Base-by-base conservation (phyloP, 2,113 vertebrate species). In the Lepidothrix coronata region DNA sequence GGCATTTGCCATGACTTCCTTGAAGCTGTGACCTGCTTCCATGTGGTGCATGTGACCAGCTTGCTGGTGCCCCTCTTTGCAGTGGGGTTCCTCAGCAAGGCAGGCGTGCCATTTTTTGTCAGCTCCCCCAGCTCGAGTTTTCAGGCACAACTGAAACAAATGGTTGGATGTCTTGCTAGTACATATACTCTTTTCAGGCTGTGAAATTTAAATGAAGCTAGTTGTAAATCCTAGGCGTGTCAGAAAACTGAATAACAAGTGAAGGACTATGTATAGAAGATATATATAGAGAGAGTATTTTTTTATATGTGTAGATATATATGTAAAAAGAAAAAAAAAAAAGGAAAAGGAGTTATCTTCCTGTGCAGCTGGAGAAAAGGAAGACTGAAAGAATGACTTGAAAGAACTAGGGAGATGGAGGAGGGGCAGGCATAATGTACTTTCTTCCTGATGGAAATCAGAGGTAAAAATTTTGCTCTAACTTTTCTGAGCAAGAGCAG, bases 91-190 rank as follows among this genome's bases (percentile, higher is more conserved):
- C 44, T 58, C 55, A 21, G 57, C 61, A 63, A 48, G 43, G 35
- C 35, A 33, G 44, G 6, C 0, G 14, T 31, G 6, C 35, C 59
- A 25, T 33, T 18, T n/a, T 28, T 2, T 0, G 0, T 25, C 4
- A 0, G 43, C n/a, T 54, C 46, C 41, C 39, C 14, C 55, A 54
- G 25, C 63, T 59, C 0, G 0, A 44, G 44, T 73, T 67, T 57
- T 79, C 31, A 12, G 65, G 21, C 41, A 24, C 2, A 8, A 54
- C 1, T 49, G 76, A 75, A 91, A 84, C 18, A 65, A 79, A 17
- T 18, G 39, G 19, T 27, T 81, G 13, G 2, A 12, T 75, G 35
- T 62, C 83, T 76, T 90, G 48, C 43, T 81, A 16, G 25, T 54
- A 7, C 11, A 8, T 3, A 2, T 3, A 9, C 12, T 58, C 27